Evolutionary conservation across 2,888 invertebrate genomes (phyloP), one percentile per base, ranked within the genome.

Genomic region (Tipula vernalis): DNA sequence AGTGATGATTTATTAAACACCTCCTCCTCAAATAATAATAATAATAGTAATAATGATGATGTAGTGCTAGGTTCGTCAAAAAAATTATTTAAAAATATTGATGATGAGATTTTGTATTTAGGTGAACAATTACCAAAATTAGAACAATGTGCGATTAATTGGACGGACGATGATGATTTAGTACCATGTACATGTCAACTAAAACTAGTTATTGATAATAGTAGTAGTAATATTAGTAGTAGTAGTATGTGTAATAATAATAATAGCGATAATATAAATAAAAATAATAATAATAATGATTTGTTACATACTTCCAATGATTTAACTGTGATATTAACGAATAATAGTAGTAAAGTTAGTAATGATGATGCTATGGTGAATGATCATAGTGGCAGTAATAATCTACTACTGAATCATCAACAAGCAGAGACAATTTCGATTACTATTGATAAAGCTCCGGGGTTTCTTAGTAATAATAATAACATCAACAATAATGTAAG

Each of bases 71-170:
- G 39, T 86, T 84, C 87, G 8, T 57, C 83, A 51, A 87, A 42
- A 47, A 36, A 85, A 85, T 0, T 15, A 39, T 39, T 85, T 39
- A 85, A 39, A 39, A 41, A 41, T 85, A 88, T 89, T 87, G 89
- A 89, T 86, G 88, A 89, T 8, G 88, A 89, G 87, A 89, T 89
- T 10, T 88, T 87, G 13, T 87, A 87, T 36, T 51, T 89, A 13
- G 87, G 87, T 86, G 87, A 88, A 3, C 87, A 88, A 87, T 86
- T 89, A 28, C 89, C 89, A 4, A 85, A 85, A 85, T 41, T 85
- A 39, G 39, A 85, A 39, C n/a, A 36, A 39, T 39, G 41, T 41
- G 8, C 15, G 13, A 85, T 85, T n/a, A 39, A 85, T 39, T 85
- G 85, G 85, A 15, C 51, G 15, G 36, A 85, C 15, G 85, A 85